phyloP scores from a whole-genome alignment of 2,888 invertebrate genomes.

The Megastigmus dorsalis region DNA sequence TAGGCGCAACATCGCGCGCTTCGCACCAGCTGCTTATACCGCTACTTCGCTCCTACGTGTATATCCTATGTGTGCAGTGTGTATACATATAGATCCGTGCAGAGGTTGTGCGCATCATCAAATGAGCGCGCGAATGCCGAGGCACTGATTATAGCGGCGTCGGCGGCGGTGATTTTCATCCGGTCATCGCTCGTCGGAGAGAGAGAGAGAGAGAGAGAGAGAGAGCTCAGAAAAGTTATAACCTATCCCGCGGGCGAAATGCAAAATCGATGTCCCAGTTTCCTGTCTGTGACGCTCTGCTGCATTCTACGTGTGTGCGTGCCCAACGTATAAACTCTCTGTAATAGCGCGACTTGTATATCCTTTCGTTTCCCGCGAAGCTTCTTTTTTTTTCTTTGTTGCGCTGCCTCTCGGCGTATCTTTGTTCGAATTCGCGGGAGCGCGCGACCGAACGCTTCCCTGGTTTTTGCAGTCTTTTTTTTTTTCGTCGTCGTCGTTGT shows the following conservation, averaged over 20 bases:
- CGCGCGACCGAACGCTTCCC: background rate
- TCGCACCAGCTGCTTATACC: background rate
- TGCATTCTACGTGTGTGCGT: background rate
- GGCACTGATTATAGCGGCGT: constrained; percentile 1
- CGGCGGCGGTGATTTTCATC: constrained; percentile 21
- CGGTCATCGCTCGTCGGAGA: constrained; percentile 30
- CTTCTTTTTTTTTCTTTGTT: background rate
- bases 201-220: too few species aligned
- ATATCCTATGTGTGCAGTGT: background rate
- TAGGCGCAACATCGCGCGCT: too few species aligned
- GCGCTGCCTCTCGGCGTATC: background rate
- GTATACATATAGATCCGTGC: too few species aligned
- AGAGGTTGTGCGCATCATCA: background rate
- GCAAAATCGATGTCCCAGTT: constrained; percentile 51
- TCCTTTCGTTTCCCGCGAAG: background rate
- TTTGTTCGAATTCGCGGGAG: constrained; percentile 26
- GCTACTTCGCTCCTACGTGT: too few species aligned
- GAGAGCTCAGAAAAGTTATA: constrained; percentile 38
- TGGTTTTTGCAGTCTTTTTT: constrained; percentile 5
- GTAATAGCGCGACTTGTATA: too few species aligned
- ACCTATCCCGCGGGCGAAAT: constrained; percentile 20
- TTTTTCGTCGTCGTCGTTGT: too few species aligned
- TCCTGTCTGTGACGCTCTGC: background rate
- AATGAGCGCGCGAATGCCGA: background rate
- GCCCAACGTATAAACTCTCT: too few species aligned